Conservation (phyloP, 2,113 vertebrate species). For the Sinocyclocheilus maitianheensis region DNA sequence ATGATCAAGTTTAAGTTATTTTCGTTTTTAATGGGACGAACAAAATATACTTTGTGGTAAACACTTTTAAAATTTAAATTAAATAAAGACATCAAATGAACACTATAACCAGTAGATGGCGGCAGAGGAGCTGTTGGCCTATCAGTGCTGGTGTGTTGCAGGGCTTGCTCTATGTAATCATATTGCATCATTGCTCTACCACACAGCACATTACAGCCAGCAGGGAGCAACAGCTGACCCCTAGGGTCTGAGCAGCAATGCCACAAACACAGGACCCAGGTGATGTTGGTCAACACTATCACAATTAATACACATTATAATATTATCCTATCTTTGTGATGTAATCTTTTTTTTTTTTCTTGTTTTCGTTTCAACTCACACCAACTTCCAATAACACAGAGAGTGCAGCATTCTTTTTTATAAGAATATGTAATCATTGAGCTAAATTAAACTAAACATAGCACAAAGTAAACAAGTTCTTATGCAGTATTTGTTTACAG, state of each 20-base stretch:
- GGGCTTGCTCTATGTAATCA: conserved; percentile 7
- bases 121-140: background rate
- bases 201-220: background rate
- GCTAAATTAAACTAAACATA: background rate
- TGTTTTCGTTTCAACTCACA: background rate
- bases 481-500: background rate
- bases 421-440: background rate
- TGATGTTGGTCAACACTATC: background rate
- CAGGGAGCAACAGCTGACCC: background rate
- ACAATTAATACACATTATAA: background rate
- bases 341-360: background rate
- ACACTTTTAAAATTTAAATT: too few relatives aligned
- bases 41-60: too few relatives aligned
- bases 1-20: too few relatives aligned
- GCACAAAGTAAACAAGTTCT: conserved; percentile 2
- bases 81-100: too few relatives aligned
- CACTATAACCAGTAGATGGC: too few relatives aligned
- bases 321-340: background rate
- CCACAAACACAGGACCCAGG: background rate
- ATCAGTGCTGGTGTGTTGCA: conserved; percentile 25
- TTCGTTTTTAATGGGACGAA: too few relatives aligned
- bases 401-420: background rate
- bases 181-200: conserved; percentile 10
- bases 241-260: background rate
- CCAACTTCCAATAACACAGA: background rate